Percentiles rank a stretch among this genome's conserved stretches.
Conservation (phyloP, 2,797 vertebrate species). For the Catamblyrhynchus diadema region DNA sequence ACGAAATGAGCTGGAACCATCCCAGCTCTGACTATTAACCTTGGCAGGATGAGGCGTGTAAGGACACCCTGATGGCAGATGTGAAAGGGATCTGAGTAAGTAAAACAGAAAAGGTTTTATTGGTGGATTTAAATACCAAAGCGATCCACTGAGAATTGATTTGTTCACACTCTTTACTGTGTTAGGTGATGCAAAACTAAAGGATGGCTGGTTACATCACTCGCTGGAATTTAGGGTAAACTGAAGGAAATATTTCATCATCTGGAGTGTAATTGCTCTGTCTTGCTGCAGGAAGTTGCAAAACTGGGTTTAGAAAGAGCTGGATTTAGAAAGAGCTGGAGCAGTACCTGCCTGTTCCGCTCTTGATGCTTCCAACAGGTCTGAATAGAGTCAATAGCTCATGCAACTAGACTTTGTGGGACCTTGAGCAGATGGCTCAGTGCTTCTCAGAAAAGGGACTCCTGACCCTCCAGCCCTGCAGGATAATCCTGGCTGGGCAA, state of each 20-base stretch:
- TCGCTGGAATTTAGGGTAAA: constrained; percentile 42
- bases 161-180: neutral
- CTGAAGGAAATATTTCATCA: constrained; percentile 62
- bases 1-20: constrained; percentile 22
- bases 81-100: neutral
- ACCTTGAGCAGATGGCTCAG: neutral
- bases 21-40: constrained; percentile 14
- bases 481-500: neutral
- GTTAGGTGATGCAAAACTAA: neutral
- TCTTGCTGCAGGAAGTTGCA: constrained; percentile 58
- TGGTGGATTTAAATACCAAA: neutral
- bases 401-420: rapidly evolving
- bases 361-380: neutral
- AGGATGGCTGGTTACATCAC: constrained; percentile 10
- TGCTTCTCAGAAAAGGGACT: neutral
- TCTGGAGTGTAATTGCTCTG: neutral
- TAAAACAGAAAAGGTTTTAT: neutral
- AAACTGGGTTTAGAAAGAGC: constrained; percentile 54
- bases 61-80: neutral
- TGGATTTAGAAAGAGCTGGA: constrained; percentile 50
- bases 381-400: neutral
- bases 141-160: neutral
- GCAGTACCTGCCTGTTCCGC: constrained; percentile 38
- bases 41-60: neutral
- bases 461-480: neutral